phyloP scores from a whole-genome alignment of 2,113 vertebrate genomes.

The Tylochromis polylepis region DNA sequence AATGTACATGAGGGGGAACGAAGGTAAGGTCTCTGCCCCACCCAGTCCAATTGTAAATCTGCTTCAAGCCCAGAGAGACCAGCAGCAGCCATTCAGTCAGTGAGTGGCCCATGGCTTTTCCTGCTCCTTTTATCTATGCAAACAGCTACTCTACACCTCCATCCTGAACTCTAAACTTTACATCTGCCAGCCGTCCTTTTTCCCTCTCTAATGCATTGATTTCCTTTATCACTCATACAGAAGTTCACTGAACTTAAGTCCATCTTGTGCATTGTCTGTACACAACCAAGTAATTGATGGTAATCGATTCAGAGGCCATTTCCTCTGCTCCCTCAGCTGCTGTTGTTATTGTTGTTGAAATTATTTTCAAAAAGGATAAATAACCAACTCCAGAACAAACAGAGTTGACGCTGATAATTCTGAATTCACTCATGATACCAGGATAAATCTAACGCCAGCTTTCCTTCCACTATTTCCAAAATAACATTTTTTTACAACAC shows the following conservation, averaged over 20 bases:
- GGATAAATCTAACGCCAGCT: background rate
- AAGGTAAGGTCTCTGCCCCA: background rate
- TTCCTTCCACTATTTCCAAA: background rate
- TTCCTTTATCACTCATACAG: background rate
- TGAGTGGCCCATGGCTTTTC: background rate
- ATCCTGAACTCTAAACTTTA: background rate
- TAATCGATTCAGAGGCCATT: constrained; percentile 14
- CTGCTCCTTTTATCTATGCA: background rate
- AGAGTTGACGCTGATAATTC: background rate
- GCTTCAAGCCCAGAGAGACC: constrained; percentile 20
- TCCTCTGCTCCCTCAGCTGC: background rate
- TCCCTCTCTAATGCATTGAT: background rate
- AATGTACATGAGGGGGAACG: background rate
- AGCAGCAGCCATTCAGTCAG: background rate
- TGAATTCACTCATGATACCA: background rate
- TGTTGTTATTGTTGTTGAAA: background rate
- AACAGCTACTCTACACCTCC: background rate
- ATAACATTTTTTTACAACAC: background rate
- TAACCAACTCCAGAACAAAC: background rate
- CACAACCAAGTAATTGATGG: background rate
- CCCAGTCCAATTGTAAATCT: background rate
- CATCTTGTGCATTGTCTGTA: background rate
- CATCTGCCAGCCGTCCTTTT: background rate
- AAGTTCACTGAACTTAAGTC: background rate
- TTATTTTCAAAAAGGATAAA: background rate